Evolutionary conservation across 2,888 invertebrate species (phyloP), one percentile per base, ranked within the genome.

Genomic region (Polymixis flavicincta): DNA sequence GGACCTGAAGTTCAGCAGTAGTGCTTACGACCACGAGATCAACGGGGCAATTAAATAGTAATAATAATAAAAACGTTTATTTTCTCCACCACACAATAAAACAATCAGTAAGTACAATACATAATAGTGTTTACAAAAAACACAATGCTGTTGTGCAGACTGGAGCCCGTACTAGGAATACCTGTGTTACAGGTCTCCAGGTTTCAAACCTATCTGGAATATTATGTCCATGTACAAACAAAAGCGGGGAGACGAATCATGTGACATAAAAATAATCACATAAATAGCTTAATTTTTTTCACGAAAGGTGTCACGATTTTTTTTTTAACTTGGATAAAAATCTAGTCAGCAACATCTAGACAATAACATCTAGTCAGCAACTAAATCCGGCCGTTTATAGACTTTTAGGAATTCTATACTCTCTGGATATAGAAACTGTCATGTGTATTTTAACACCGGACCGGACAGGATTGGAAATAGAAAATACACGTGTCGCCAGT

Each of bases 351-450:
- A 3, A 42, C 9, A 11, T 45, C 9, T 45, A 5, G 14, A n/a
- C n/a, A n/a, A n/a, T n/a, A n/a, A n/a, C n/a, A n/a, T 45, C 9
- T 45, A 5, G 14, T 13, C 37, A 6, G 52, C 17, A 50, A 32
- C 17, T 7, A 37, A 52, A 37, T 61, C 25, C 11, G 22, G 25
- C 8, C 13, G 14, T n/a, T 25, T 22, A 22, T 50, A 55, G 13
- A 50, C 2, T 80, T 63, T 45, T 42, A 50, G n/a, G 6, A 54
- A 55, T 63, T 32, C 14, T 55, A 9, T 80, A 9, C 17, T 17
- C 32, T 19, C 22, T 22, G 82, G 22, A 57, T 45, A 78, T 78
- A 54, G 69, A 60, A 68, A 45, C 42, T 60, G 75, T 60, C 75
- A 81, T 37, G 8, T 25, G 8, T 59, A 32, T 52, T 63, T 57